phyloP scores from a whole-genome alignment of 2,888 invertebrate genomes.

The Muschampia plurimacula region DNA sequence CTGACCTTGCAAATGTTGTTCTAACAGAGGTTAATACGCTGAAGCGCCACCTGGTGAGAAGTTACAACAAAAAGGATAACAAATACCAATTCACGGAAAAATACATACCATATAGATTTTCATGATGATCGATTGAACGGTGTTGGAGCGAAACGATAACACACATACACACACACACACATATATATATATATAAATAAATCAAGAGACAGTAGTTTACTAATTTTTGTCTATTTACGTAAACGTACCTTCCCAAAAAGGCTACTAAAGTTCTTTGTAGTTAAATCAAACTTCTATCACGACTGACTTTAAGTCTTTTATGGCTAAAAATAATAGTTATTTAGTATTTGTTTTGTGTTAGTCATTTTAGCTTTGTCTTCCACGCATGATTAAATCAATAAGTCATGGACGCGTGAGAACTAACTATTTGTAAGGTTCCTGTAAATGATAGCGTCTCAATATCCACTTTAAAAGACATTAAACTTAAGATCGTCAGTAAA shows the following conservation, averaged over 20 bases:
- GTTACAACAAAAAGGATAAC: too few relatives aligned
- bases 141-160: too few relatives aligned
- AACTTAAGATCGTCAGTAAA: constrained; percentile 9
- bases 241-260: not conserved
- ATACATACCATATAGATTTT: too few relatives aligned
- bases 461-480: constrained; percentile 19
- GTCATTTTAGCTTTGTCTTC: not conserved
- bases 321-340: not conserved
- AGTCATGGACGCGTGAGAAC: constrained; percentile 24
- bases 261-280: not conserved
- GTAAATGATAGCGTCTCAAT: constrained; percentile 21
- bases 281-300: not conserved
- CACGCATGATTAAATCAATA: constrained; percentile 19
- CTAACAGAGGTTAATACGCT: too few relatives aligned
- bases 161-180: too few relatives aligned
- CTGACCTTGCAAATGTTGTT: too few relatives aligned
- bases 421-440: constrained; percentile 12
- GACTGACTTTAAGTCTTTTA: not conserved
- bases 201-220: too few relatives aligned
- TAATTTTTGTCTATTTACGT: too few relatives aligned
- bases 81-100: too few relatives aligned
- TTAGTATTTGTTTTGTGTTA: constrained; percentile 4
- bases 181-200: too few relatives aligned
- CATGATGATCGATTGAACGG: too few relatives aligned
- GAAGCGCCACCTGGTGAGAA: too few relatives aligned